Conservation (phyloP, 2,797 vertebrate species). For the Pseudotriccus pelzelni region DNA sequence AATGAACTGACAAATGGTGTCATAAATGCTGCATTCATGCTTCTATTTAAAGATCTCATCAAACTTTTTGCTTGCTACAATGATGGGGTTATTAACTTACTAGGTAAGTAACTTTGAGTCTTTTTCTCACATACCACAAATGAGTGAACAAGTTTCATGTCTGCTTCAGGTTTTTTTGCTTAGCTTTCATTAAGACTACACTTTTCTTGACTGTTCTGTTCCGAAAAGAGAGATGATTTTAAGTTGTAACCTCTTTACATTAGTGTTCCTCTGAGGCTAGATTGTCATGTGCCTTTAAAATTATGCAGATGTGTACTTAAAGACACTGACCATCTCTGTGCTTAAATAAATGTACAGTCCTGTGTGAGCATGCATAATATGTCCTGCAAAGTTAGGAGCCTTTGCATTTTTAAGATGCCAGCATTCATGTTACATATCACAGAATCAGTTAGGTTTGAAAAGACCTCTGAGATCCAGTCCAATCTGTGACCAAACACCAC, state of each 20-base stretch:
- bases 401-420: background rate
- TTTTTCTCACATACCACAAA: background rate
- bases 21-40: constrained; percentile 95
- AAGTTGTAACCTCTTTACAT: background rate
- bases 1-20: constrained; percentile 93
- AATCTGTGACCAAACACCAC: background rate
- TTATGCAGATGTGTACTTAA: background rate
- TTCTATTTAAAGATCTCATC: constrained; percentile 98
- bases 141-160: background rate
- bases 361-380: background rate
- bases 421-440: background rate
- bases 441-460: background rate
- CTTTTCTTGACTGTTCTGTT: background rate
- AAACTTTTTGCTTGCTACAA: constrained; percentile 99
- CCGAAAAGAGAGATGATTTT: background rate
- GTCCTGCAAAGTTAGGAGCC: background rate
- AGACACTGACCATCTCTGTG: background rate
- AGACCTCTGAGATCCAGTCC: background rate
- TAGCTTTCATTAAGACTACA: background rate
- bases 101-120: constrained; percentile 81
- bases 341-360: background rate
- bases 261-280: background rate
- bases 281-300: background rate
- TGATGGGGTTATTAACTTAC: constrained; percentile 97
- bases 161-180: background rate